These are phyloP conservation scores for Agrotis clavis DNA, from an alignment of 2,888 invertebrate species.

Conservation along the genomic window DNA sequence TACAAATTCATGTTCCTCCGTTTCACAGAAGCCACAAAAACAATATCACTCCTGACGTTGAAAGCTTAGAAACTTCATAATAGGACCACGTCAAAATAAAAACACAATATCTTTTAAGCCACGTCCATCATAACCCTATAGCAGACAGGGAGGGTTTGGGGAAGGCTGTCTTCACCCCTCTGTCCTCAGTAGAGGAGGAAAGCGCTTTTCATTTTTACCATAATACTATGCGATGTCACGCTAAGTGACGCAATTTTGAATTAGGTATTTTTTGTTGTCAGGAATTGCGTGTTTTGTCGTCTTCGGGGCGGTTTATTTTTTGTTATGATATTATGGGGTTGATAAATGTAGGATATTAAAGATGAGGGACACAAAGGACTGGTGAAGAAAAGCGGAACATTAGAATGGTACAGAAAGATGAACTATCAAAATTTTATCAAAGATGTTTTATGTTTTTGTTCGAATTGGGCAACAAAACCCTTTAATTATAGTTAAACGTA, in stretches of 20 bases:
- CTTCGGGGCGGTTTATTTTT: conserved; percentile 32
- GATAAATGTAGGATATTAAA: conserved; percentile 22
- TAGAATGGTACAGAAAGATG: background rate
- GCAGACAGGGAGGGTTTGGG: conserved; percentile 10
- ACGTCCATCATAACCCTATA: conserved; percentile 42
- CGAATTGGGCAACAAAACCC: background rate
- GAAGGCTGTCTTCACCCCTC: conserved; percentile 42
- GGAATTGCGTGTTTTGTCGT: conserved; percentile 53
- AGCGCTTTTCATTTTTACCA: conserved; percentile 55
- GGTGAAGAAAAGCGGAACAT: background rate
- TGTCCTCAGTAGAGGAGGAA: conserved; percentile 32
- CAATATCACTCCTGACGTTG: conserved; percentile 1
- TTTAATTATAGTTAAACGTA: background rate
- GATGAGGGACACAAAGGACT: conserved; percentile 12
- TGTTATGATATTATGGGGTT: conserved; percentile 27
- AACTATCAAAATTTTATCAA: background rate
- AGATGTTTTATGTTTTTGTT: background rate
- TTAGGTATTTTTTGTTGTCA: conserved; percentile 40
- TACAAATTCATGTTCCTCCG: background rate
- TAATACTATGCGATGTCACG: conserved; percentile 59
- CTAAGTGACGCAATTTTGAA: conserved; percentile 55
- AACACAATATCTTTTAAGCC: conserved; percentile 7
- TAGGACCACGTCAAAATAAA: conserved; percentile 29
- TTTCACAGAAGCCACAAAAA: background rate
- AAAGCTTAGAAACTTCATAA: conserved; percentile 38